These are phyloP conservation scores for Oreocharis arfaki DNA, from an alignment of 2,113 vertebrate genomes.

Conservation along the genomic window DNA sequence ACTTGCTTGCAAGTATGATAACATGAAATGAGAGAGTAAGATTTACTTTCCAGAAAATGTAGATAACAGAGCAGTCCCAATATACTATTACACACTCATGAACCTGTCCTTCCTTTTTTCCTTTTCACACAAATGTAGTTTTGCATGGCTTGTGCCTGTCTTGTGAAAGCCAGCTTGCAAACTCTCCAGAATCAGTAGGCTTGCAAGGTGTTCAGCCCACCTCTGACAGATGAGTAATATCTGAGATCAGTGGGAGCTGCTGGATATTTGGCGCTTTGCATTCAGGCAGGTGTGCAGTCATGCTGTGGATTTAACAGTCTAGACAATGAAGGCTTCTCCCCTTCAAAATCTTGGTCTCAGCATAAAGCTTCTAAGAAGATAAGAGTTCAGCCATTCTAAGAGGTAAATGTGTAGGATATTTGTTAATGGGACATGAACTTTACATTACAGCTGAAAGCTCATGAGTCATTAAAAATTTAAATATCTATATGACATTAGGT, in stretches of 20 bases:
- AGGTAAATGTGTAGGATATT: not conserved
- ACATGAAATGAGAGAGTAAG: not conserved
- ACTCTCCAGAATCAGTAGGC: not conserved
- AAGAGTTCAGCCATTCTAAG: not conserved
- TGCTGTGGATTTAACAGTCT: not conserved
- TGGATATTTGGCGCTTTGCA: not conserved
- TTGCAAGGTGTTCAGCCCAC: not conserved
- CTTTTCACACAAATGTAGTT: not conserved
- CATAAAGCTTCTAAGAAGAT: not conserved
- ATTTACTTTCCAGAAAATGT: not conserved
- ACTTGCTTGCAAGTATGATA: not conserved
- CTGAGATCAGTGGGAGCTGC: not conserved
- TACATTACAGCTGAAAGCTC: not conserved
- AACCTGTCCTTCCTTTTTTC: not conserved
- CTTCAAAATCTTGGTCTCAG: not conserved
- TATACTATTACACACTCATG: not conserved
- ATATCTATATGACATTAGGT: not conserved
- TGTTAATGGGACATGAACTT: not conserved
- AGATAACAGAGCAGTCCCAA: not conserved
- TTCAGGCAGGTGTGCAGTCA: not conserved
- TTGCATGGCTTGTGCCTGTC: not conserved
- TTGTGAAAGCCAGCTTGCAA: not conserved
- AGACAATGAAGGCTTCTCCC: not conserved
- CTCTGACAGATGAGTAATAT: not conserved
- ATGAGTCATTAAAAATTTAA: not conserved